These are phyloP conservation scores for Clarias platycephalus DNA, from an alignment of 2,797 vertebrate genomes.

Conservation along the genomic window DNA sequence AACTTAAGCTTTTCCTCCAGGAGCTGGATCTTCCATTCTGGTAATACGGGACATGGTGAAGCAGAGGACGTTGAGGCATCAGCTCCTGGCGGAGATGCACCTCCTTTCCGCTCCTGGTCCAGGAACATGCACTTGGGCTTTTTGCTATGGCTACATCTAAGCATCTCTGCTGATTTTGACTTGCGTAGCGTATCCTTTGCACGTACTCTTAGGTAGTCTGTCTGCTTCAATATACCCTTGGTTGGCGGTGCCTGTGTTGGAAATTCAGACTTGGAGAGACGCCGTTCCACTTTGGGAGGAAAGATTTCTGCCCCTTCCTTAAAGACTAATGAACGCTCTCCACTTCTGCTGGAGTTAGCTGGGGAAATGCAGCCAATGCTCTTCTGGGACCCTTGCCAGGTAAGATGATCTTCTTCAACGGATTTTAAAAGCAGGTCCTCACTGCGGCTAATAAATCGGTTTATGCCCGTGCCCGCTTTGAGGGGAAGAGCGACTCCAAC, in stretches of 20 bases:
- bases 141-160: conserved; percentile 50
- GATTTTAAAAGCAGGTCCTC: conserved; percentile 66
- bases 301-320: conserved; percentile 74
- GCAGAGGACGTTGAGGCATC: not conserved
- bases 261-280: conserved; percentile 48
- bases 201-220: conserved; percentile 52
- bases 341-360: conserved; percentile 68
- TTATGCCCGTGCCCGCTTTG: conserved; percentile 35
- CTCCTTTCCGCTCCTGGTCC: conserved; percentile 44
- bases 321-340: conserved; percentile 73
- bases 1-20: conserved; percentile 82
- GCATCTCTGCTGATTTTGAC: conserved; percentile 72
- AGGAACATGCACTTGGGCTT: conserved; percentile 50
- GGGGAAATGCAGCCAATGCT: conserved; percentile 54
- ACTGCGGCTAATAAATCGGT: conserved; percentile 64
- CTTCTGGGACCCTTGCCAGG: conserved; percentile 58
- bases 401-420: conserved; percentile 46
- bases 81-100: conserved; percentile 25
- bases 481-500: conserved; percentile 10
- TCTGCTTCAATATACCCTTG: conserved; percentile 80
- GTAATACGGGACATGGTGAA: conserved; percentile 52
- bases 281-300: conserved; percentile 48
- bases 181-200: conserved; percentile 69
- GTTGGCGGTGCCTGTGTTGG: conserved; percentile 50
- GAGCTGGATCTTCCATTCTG: conserved; percentile 62